Percentiles rank a stretch among this genome's conserved stretches.
Evolutionary conservation across 1,140 invertebrate species (phyloP).

Genomic region (Stegodyphus dumicola): DNA sequence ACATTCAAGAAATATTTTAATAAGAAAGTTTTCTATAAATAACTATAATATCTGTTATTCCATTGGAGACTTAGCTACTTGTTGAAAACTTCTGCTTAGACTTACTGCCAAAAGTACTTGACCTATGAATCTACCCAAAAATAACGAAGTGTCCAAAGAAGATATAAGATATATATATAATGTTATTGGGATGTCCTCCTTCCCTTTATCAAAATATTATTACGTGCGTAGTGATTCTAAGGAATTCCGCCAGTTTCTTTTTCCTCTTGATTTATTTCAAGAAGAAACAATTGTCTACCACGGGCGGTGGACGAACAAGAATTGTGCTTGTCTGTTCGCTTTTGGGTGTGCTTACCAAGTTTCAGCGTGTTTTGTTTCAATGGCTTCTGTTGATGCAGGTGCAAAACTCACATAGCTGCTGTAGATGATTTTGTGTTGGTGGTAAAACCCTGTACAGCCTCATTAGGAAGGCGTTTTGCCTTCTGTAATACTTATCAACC

Average conservation of each 20-base stretch:
- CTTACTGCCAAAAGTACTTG: too few relatives aligned
- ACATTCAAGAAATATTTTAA: too few relatives aligned
- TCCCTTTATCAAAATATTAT: conserved; percentile 54
- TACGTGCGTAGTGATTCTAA: conserved; percentile 16
- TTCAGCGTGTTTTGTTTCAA: conserved; percentile 36
- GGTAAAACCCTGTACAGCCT: conserved; percentile 25
- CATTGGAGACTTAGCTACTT: too few relatives aligned
- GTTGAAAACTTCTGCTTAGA: too few relatives aligned
- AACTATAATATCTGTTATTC: too few relatives aligned
- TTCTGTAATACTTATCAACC: background rate
- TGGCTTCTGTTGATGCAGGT: conserved; percentile 51
- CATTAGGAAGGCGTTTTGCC: conserved; percentile 21
- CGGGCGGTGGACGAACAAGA: conserved; percentile 14
- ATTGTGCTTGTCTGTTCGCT: background rate
- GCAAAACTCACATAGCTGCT: background rate
- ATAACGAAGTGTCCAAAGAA: too few relatives aligned
- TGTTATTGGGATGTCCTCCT: background rate
- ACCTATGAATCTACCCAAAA: too few relatives aligned
- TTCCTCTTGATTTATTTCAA: background rate
- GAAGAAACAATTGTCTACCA: conserved; percentile 15
- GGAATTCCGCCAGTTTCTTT: conserved; percentile 4
- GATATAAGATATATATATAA: too few relatives aligned
- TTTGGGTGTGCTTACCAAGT: conserved; percentile 8
- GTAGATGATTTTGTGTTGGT: background rate
- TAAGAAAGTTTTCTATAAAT: too few relatives aligned